Evolutionary conservation across 2,797 vertebrate species (phyloP), one percentile per base, ranked within the genome.

Genomic region (Notoglanidium macrostoma): DNA sequence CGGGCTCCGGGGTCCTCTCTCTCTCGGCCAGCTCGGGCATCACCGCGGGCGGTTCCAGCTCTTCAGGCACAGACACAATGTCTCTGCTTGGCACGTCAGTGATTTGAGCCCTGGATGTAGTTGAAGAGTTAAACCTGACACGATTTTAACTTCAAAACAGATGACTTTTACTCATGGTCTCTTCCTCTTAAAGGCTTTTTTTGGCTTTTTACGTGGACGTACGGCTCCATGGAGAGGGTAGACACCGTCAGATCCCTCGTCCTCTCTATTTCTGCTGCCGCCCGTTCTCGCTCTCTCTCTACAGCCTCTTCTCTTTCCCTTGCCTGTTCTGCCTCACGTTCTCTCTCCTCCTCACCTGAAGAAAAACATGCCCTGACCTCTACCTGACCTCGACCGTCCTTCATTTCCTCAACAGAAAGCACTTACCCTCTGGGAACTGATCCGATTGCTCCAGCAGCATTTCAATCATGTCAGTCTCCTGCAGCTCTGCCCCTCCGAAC

Each of bases 401-500:
- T 46, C 12, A 44, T 9, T 29, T 29, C 40, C 74, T 49, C 12
- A 32, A 84, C 11, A 10, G 26, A 44, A 68, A 26, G 51, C 40
- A 17, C 88, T 90, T 61, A 89, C 90, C 88, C 26, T 91, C 91
- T 8, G 80, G 85, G 87, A 95, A 95, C 35, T 92, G 1, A 89
- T 94, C 94, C 0, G 26, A 21, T 85, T 95, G 89, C 17, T 85
- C 92, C 90, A 95, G 8, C 70, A 96, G 92, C 9, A 95, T 21
- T 44, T 93, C 92, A 5, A 95, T 51, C 4, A 90, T 93, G 1
- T 91, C 87, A 67, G 29, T 84, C 9, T 92, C 87, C 40, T 90
- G 86, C 59, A 96, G 92, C 26, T 96, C 95, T 54, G 26, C 91
- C 1, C 93, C 95, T 77, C 93, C 94, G 90, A 95, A 96, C 95